Base-by-base conservation (phyloP, 2,888 invertebrate species). In the Cryptocephalus primarius region DNA sequence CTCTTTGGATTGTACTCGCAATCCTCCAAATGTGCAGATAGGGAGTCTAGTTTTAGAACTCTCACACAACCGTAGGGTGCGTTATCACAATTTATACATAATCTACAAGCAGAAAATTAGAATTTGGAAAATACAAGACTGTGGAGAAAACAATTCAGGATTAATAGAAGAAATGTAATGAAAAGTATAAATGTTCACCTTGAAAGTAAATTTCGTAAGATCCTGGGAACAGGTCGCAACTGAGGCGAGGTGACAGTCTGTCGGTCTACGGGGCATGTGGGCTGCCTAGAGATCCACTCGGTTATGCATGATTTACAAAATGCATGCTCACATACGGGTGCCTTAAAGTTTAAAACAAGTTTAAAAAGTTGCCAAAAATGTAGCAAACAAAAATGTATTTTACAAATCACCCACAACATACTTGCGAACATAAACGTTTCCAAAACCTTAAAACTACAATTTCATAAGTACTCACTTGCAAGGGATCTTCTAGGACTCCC, bases 1-100 rank as follows among this genome's bases (percentile, higher is more conserved):
- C 92, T 78, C 70, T 94, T 94, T 0, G 95, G 95, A 72, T 96
- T 96, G 67, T 82, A 87, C 71, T 87, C 87, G 74, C 96, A 96
- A 71, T 94, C 94, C 65, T 85, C 83, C 59, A 93, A 72, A 72
- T 96, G 95, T 14, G 83, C 75, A n/a, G 81, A 74, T 55, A 95
- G 72, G 9, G 83, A 79, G 67, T 96, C 95, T 59, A 96, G 74
- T 72, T 94, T 94, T 45, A 95, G 75, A 22, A 90, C 78, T 45
- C 82, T 75, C 52, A 80, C 80, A 67, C 95, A 96, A 50, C 95
- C 94, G 68, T 88, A 86, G 13, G 80, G 77, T 48, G 84, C 81
- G 72, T 95, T 94, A 75, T 94, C 93, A 76, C 95, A 96, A 62
- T 80, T 80, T 58, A 95, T 93, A 58, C 85, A 83, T 51, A 95